These are phyloP conservation scores for Urocitellus parryii DNA, from an alignment of 2,113 vertebrate species.

Conservation along the genomic window DNA sequence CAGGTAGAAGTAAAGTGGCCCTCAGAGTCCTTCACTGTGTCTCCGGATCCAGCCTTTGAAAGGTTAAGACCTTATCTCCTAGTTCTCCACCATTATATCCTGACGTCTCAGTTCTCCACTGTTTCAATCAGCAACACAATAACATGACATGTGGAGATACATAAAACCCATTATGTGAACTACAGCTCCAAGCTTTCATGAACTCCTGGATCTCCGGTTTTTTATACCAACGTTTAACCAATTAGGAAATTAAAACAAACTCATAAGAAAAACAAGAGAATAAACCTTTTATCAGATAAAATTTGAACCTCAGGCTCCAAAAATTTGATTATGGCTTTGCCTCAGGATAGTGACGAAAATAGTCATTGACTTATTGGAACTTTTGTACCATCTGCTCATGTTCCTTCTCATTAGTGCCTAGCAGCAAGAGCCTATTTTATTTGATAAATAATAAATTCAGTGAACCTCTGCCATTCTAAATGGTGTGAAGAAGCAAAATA, in stretches of 20 bases:
- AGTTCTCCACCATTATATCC: neutral
- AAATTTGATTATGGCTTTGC: conserved; percentile 45
- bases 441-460: conserved; percentile 59
- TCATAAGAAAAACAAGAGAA: neutral
- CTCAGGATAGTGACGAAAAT: neutral
- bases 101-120: neutral
- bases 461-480: conserved; percentile 15
- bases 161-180: neutral
- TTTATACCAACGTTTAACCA: conserved; percentile 40
- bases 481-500: neutral
- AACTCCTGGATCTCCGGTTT: neutral
- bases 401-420: conserved; percentile 34
- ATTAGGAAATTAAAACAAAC: conserved; percentile 37
- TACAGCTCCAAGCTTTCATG: neutral
- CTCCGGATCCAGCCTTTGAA: neutral
- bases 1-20: rapidly evolving
- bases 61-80: neutral
- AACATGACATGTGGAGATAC: neutral
- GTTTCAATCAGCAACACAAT: neutral
- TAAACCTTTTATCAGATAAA: neutral
- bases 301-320: conserved; percentile 14
- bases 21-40: neutral
- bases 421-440: conserved; percentile 30
- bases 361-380: conserved; percentile 54
- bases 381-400: conserved; percentile 16